phyloP scores from a whole-genome alignment of 2,888 invertebrate genomes.

The Pteria penguin region DNA sequence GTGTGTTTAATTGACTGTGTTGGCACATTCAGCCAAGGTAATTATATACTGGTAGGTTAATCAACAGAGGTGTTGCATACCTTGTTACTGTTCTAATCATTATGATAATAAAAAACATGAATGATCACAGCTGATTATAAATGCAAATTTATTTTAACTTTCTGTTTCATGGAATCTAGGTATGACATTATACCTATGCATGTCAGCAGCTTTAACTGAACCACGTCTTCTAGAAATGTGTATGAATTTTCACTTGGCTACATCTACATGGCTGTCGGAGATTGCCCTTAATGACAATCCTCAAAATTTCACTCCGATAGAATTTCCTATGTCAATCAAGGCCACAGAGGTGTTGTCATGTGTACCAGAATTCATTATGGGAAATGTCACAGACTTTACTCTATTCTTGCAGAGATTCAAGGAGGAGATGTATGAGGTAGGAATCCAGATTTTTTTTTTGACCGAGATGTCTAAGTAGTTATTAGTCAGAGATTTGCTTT shows the following conservation, averaged over 20 bases:
- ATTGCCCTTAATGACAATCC: constrained; percentile 83
- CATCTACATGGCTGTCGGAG: constrained; percentile 92
- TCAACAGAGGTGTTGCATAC: no score
- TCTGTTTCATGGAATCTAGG: constrained; percentile 66
- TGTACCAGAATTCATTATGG: constrained; percentile 93
- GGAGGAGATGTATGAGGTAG: constrained; percentile 76
- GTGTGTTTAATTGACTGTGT: no score
- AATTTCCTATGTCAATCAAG: constrained; percentile 74
- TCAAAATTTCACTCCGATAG: constrained; percentile 65
- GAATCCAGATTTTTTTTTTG: no score
- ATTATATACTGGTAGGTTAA: no score
- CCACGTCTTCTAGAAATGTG: constrained; percentile 87
- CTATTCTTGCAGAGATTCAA: constrained; percentile 83
- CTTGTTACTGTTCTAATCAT: no score
- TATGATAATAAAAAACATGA: no score
- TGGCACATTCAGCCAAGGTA: no score
- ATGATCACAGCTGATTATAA: not conserved
- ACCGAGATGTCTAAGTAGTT: no score
- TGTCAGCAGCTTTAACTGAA: constrained; percentile 86
- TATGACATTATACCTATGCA: constrained; percentile 75
- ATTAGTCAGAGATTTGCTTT: no score
- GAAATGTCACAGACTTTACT: constrained; percentile 91
- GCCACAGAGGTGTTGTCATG: constrained; percentile 81
- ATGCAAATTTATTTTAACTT: not conserved
- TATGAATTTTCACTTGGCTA: constrained; percentile 89